Percentiles rank a stretch among this genome's conserved stretches.
phyloP scores from a whole-genome alignment of 2,888 invertebrate genomes.

The Adelognathus sp. region DNA sequence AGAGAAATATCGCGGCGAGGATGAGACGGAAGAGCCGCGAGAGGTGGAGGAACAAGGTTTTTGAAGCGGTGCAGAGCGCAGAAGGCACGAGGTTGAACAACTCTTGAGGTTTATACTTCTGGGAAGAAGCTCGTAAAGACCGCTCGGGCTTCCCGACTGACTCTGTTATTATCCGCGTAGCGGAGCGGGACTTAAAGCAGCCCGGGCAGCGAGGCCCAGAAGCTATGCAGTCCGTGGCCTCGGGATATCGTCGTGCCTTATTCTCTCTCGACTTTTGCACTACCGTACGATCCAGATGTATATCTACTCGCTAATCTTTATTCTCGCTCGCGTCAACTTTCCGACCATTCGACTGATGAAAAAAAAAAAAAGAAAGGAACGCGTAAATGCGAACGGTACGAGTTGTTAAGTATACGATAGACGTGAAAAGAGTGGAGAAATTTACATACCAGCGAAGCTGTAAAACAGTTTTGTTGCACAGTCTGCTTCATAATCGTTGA shows the following conservation, averaged over 20 bases:
- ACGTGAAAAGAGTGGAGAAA: background rate
- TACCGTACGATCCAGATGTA: conserved; percentile 71
- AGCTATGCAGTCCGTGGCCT: conserved; percentile 67
- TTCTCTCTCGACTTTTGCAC: conserved; percentile 67
- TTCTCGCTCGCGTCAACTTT: conserved; percentile 39
- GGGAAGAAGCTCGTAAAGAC: conserved; percentile 80
- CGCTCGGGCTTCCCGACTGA: conserved; percentile 73
- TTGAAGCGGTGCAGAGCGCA: conserved; percentile 41
- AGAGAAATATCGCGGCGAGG: conserved; percentile 1
- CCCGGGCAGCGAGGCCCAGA: conserved; percentile 64
- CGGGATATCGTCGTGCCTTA: conserved; percentile 75
- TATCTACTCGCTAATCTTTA: conserved; percentile 44
- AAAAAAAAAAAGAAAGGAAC: conserved; percentile 18
- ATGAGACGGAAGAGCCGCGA: conserved; percentile 35
- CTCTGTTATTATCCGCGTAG: conserved; percentile 78
- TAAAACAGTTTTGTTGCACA: background rate
- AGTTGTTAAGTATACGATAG: background rate
- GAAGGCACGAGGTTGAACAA: conserved; percentile 51
- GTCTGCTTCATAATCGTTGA: background rate
- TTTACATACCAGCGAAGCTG: background rate
- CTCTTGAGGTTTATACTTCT: conserved; percentile 79
- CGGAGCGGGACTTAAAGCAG: conserved; percentile 68
- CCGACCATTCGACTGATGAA: conserved; percentile 15
- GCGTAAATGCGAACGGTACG: background rate
- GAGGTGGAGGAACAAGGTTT: no score